Evolutionary conservation across 1,140 invertebrate species (phyloP), one percentile per base, ranked within the genome.

Genomic region (Drosophila arawakana): DNA sequence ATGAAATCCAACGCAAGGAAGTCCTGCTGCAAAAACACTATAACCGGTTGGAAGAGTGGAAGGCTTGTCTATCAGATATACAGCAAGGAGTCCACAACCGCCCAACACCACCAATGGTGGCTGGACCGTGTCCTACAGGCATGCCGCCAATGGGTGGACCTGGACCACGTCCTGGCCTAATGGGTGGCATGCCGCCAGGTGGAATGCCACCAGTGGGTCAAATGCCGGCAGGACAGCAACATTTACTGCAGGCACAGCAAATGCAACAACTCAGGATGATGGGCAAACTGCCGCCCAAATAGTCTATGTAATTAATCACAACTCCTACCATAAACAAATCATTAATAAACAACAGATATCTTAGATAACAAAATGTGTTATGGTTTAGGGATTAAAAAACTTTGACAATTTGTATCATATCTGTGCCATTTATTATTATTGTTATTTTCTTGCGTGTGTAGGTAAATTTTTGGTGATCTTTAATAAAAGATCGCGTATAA

Each of bases 11-110:
- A 2, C 93, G 97, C 4, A 99, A 98, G 92, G 97, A 98, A 65
- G 96, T 97, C 59, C 92, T 99, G 0, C 94, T 99, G 5, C 96
- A 97, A 80, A 95, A 96, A 50, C 97, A 98, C 90, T 97, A 98
- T 90, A 97, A 98, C 37, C 98, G 98, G 91, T 96, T 98, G 44
- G 94, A 95, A 10, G 95, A 96, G 47, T 99, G 97, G 98, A 97
- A 98, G 91, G 96, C 95, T 80, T 93, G 98, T 30, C 93, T 99
- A 9, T 95, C 96, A 0, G 97, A 97, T 71, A 89, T 93, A 60
- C 94, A 94, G 44, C 93, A 94, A 70, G 80, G 83, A 0, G 85
- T 75, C 0, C 80, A 92, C 57, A 92, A 77, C 67, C 79, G 88
- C 3, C 89, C 83, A 47, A 70, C 80, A 0, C 67, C 78, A 13